Evolutionary conservation across 2,888 invertebrate genomes (phyloP).

Genomic region (Augochlorella aurata): DNA sequence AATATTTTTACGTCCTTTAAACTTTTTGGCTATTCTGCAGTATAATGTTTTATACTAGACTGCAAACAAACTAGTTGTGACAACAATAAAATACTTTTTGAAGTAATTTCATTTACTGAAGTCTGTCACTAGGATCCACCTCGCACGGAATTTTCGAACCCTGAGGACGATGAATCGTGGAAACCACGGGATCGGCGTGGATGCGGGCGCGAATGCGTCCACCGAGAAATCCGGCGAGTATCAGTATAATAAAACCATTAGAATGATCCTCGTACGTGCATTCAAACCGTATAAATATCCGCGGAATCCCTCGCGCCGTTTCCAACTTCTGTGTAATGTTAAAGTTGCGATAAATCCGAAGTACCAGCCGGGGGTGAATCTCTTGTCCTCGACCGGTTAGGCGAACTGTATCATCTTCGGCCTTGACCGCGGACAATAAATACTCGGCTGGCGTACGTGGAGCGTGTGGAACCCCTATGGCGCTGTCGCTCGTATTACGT

Average conservation of each 20-base stretch:
- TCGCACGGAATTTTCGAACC: constrained; percentile 19
- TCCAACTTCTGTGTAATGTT: constrained; percentile 80
- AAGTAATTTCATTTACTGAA: background rate
- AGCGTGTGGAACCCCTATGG: constrained; percentile 74
- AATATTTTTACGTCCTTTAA: too few relatives aligned
- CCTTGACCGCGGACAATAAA: constrained; percentile 67
- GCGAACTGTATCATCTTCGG: constrained; percentile 17
- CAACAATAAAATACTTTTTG: background rate
- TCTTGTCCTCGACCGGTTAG: constrained; percentile 47
- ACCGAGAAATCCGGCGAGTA: constrained; percentile 73
- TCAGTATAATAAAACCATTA: constrained; percentile 82
- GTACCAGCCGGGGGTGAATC: constrained; percentile 61
- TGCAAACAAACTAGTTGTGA: background rate
- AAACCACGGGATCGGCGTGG: constrained; percentile 52
- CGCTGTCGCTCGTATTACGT: constrained; percentile 76
- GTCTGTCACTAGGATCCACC: constrained; percentile 4
- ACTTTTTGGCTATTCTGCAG: too few relatives aligned
- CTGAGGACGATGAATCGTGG: constrained; percentile 51
- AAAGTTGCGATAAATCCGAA: constrained; percentile 80
- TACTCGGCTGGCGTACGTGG: constrained; percentile 61
- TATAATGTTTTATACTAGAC: too few relatives aligned
- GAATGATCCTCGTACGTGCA: constrained; percentile 82
- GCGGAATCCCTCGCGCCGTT: constrained; percentile 79
- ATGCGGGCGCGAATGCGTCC: constrained; percentile 67
- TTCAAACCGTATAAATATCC: constrained; percentile 82